Conservation (phyloP, 2,797 vertebrate species). For the Novumbra hubbsi region DNA sequence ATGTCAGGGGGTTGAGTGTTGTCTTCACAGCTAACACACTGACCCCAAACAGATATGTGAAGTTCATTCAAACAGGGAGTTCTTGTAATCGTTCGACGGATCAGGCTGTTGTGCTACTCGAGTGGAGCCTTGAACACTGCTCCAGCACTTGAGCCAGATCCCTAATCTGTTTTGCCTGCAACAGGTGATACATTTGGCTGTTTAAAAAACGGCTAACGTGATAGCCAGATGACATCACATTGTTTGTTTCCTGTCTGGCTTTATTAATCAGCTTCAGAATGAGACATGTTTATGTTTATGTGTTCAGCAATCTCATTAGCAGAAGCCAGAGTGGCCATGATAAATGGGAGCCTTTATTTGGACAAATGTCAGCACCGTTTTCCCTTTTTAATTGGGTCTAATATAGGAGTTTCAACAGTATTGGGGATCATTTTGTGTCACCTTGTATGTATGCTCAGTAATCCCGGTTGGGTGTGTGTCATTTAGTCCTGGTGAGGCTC, state of each 20-base stretch:
- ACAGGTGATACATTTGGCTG: constrained; percentile 15
- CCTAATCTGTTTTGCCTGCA: not conserved
- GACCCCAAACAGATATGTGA: not conserved
- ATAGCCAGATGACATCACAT: constrained; percentile 14
- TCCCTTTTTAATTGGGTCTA: constrained; percentile 13
- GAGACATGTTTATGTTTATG: constrained; percentile 16
- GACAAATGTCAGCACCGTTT: constrained; percentile 7
- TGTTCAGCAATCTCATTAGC: constrained; percentile 14
- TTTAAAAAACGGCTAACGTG: constrained; percentile 29
- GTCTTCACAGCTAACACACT: not conserved
- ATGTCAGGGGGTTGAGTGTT: not conserved
- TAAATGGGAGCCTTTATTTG: constrained; percentile 4
- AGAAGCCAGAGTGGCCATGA: not conserved
- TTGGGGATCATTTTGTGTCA: constrained; percentile 5
- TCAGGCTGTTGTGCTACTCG: not conserved
- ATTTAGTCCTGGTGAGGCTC: constrained; percentile 16
- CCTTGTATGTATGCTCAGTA: constrained; percentile 16
- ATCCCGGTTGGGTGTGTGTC: constrained; percentile 10
- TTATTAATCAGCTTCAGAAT: constrained; percentile 14
- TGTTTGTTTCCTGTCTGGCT: constrained; percentile 11
- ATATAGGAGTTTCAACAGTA: constrained; percentile 9
- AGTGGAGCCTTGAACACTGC: not conserved
- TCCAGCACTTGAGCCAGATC: not conserved
- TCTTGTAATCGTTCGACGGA: not conserved
- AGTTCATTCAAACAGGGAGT: not conserved